Evolutionary conservation across 1,140 invertebrate species (phyloP).

Genomic region (Battus philenor): DNA sequence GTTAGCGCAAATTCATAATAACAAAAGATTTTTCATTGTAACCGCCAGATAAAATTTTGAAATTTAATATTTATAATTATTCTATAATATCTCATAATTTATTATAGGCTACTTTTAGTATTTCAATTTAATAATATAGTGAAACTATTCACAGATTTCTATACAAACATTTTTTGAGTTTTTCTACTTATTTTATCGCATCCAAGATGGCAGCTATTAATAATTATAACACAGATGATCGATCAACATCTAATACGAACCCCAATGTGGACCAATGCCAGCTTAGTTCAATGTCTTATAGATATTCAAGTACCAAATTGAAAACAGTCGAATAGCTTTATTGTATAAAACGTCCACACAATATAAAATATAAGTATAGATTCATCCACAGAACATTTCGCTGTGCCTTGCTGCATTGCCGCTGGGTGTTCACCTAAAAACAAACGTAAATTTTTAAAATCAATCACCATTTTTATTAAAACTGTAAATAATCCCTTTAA

Average conservation of each 20-base stretch:
- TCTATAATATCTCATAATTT: too few species aligned
- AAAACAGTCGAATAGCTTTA: constrained; percentile 29
- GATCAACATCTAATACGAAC: constrained; percentile 9
- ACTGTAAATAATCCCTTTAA: not conserved
- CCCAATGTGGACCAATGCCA: constrained; percentile 12
- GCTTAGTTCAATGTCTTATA: not conserved
- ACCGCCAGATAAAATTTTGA: too few species aligned
- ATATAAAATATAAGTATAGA: constrained; percentile 38
- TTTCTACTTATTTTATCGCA: too few species aligned
- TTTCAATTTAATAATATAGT: too few species aligned
- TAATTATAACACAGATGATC: constrained; percentile 5
- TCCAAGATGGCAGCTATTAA: too few species aligned
- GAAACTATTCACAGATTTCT: too few species aligned
- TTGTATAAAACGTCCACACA: constrained; percentile 29
- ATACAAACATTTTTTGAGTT: too few species aligned
- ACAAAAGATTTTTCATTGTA: too few species aligned
- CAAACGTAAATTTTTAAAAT: too few species aligned
- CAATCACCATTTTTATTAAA: not conserved
- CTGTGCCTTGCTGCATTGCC: constrained; percentile 63
- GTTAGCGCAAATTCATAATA: too few species aligned
- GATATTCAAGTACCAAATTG: constrained; percentile 44
- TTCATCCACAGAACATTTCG: constrained; percentile 50
- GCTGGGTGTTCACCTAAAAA: constrained; percentile 64
- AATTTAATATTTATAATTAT: too few species aligned
- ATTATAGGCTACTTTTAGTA: too few species aligned